Evolutionary conservation across 2,888 invertebrate genomes (phyloP), one percentile per base, ranked within the genome.

Genomic region (Cephalotes varians): DNA sequence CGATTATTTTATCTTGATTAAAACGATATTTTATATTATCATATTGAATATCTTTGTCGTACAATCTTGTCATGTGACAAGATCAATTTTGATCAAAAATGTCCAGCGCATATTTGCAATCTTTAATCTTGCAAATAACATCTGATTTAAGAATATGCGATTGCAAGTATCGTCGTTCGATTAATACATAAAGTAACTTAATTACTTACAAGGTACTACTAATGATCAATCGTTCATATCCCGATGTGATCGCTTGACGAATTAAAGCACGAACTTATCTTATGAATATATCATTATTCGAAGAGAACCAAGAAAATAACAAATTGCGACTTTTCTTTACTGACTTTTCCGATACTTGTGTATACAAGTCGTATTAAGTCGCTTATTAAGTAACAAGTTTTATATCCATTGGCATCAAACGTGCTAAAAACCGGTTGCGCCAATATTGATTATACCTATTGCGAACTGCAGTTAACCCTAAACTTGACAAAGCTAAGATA

Each of bases 311-410:
- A 44, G 12, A 21, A 28, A 37, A 54, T 21, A 65, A 56, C 12
- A 40, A 56, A 56, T 31, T 56, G 18, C 18, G 21, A 44, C 31
- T 67, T 51, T 51, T 67, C 21, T 60, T 28, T 31, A 21, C 51
- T 31, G 40, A 2, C 56, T 77, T 67, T 67, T 12, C 56, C 7
- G 69, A 77, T 56, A 69, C 51, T 40, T 56, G 47, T 56, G 54
- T 18, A 77, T 31, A 62, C 9, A 21, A 40, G 31, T 21, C 10
- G 7, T 31, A 77, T 67, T 49, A 25, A 51, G 21, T 64, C 40
- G 76, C 18, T 77, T 77, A 67, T 77, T 67, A 77, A 77, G 31
- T 69, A 77, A 69, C 56, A 25, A 58, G 71, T 77, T 69, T 77
- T 74, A 62, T 74, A 62, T 77, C 49, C 64, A 40, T n/a, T 51